Evolutionary conservation across 1,140 invertebrate genomes (phyloP), one percentile per base, ranked within the genome.

Genomic region (Daktulosphaira vitifoliae): DNA sequence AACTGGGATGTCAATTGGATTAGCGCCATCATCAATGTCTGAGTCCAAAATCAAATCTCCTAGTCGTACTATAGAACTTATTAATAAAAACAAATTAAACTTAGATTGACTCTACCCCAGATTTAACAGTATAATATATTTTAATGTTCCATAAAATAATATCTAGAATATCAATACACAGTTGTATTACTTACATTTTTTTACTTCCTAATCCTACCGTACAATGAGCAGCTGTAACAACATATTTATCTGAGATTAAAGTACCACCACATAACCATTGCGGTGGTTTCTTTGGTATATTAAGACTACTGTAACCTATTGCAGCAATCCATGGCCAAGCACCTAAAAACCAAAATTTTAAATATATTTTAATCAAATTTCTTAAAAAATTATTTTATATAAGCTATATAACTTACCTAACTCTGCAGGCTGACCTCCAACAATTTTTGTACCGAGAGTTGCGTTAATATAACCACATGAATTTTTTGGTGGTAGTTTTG

Each of bases 181-280:
- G n/a, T 20, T 38, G 18, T 6, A n/a, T 13, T 13, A 56, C 68
- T 65, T 54, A 68, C 68, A 68, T 8, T 50, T 33, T 68, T 29
- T 22, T 20, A 49, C 56, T 52, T 4, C 56, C 65, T 52, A 64
- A 49, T 9, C 53, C 52, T 22, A 49, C 23, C 6, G 48, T 52
- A 9, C 76, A 77, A 62, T 78, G 76, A 20, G 75, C 76, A 16
- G 76, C 76, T 23, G 76, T 78, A 11, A 78, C 38, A 26, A 77
- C 71, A 54, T 73, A 73, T 66, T 70, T 42, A 71, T 89, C 84
- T 0, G 87, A 88, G 66, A 92, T 85, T 3, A 92, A 77, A 1
- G 81, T 37, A 82, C 1, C 89, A 0, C 88, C 89, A 70, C 88
- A 91, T 20, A 67, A 33, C 68, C 67, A 71, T 22, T 66, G 48